phyloP scores from a whole-genome alignment of 2,113 vertebrate species.

The Microtus ochrogaster region DNA sequence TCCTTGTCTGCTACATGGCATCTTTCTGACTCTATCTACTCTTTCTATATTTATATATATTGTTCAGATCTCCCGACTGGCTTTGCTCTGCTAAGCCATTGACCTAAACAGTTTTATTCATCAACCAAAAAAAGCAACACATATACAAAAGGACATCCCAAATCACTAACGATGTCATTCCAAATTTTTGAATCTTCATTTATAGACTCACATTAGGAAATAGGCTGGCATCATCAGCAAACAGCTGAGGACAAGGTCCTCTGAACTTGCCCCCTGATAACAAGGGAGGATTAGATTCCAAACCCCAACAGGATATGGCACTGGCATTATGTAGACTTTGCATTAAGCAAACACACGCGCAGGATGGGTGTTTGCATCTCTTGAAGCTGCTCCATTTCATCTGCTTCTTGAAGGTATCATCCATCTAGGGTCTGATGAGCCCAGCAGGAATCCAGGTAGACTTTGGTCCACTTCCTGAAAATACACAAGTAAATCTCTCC shows the following conservation, averaged over 20 bases:
- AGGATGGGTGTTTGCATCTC: not conserved
- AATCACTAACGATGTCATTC: not conserved
- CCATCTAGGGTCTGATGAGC: not conserved
- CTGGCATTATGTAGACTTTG: not conserved
- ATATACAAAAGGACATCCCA: too few relatives aligned
- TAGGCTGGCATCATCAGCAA: too few relatives aligned
- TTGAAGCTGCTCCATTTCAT: not conserved
- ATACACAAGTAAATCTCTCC: not conserved
- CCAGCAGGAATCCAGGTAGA: not conserved
- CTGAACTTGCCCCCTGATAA: not conserved
- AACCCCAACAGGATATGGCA: too few relatives aligned
- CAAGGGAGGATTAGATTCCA: not conserved
- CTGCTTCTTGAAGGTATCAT: not conserved
- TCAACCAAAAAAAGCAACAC: too few relatives aligned
- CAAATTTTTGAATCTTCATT: not conserved
- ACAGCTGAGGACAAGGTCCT: not conserved
- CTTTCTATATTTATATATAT: too few relatives aligned
- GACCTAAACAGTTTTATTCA: too few relatives aligned
- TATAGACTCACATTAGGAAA: not conserved
- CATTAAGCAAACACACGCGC: not conserved
- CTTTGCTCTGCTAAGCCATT: too few relatives aligned
- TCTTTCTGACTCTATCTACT: too few relatives aligned
- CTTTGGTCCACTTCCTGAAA: not conserved
- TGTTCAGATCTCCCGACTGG: too few relatives aligned
- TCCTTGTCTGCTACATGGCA: too few relatives aligned